Conservation (phyloP, 2,113 vertebrate species). For the Oceanites oceanicus region DNA sequence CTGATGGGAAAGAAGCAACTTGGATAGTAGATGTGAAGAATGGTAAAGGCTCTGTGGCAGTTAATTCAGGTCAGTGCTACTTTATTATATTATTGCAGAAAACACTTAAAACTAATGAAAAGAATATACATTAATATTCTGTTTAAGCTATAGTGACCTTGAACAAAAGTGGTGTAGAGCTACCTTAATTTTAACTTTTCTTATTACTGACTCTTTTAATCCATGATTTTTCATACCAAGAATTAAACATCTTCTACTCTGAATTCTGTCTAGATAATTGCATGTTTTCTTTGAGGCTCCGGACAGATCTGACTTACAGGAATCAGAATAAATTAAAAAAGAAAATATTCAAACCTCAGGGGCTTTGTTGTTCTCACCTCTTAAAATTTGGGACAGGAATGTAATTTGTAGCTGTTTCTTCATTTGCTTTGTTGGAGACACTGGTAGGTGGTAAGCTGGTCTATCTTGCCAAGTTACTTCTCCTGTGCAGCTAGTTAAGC, state of each 20-base stretch:
- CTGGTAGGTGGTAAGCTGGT: neutral
- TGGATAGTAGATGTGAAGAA: slow-evolving; percentile 96
- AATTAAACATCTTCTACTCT: neutral
- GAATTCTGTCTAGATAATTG: neutral
- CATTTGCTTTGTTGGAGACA: neutral
- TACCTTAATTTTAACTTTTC: neutral
- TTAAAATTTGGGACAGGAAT: neutral
- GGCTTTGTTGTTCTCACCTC: neutral
- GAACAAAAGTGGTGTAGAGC: neutral
- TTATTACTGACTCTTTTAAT: neutral
- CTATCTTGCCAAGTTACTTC: neutral
- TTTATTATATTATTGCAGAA: neutral
- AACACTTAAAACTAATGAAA: neutral
- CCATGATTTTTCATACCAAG: neutral
- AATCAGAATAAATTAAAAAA: neutral
- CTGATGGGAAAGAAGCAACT: slow-evolving; percentile 85
- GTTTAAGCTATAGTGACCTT: neutral
- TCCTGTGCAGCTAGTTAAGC: neutral
- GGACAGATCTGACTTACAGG: neutral
- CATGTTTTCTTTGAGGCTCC: neutral
- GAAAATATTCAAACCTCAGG: neutral
- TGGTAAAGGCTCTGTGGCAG: slow-evolving; percentile 83
- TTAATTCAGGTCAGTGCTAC: slow-evolving; percentile 81
- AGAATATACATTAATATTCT: neutral
- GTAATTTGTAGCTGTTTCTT: neutral